These are phyloP conservation scores for Aethes cnicana DNA, from an alignment of 2,888 invertebrate species.

Conservation along the genomic window DNA sequence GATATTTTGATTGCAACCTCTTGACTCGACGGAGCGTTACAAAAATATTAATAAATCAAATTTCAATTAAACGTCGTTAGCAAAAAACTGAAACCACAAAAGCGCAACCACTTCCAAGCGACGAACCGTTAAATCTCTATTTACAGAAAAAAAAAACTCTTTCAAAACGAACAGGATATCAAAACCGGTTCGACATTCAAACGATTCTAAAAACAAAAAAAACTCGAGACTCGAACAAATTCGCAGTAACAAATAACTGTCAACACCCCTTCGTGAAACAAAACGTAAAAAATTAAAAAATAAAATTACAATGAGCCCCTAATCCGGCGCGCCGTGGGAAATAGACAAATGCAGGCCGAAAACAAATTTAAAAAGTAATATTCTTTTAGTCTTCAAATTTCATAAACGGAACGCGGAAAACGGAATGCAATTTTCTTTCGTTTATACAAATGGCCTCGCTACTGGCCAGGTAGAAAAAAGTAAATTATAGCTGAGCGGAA, in stretches of 20 bases:
- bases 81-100: constrained; percentile 72
- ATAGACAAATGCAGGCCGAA: constrained; percentile 77
- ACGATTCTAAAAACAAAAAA: constrained; percentile 72
- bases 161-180: constrained; percentile 66
- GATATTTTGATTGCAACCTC: constrained; percentile 57
- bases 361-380: constrained; percentile 82
- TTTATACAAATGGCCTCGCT: constrained; percentile 22
- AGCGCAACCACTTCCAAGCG: constrained; percentile 61
- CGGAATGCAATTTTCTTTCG: constrained; percentile 29
- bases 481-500: constrained; percentile 23
- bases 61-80: constrained; percentile 73
- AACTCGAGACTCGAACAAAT: constrained; percentile 64
- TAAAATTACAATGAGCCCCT: constrained; percentile 69
- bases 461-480: constrained; percentile 24
- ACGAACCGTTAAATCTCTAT: constrained; percentile 77
- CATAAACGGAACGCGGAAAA: constrained; percentile 36
- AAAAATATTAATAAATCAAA: constrained; percentile 76
- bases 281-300: constrained; percentile 74
- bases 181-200: constrained; percentile 76
- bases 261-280: constrained; percentile 82
- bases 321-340: constrained; percentile 78
- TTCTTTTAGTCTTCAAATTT: constrained; percentile 62
- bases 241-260: constrained; percentile 79
- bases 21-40: constrained; percentile 47
- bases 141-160: constrained; percentile 58